Evolutionary conservation across 2,888 invertebrate species (phyloP).

Genomic region (Myopa tessellatipennis): DNA sequence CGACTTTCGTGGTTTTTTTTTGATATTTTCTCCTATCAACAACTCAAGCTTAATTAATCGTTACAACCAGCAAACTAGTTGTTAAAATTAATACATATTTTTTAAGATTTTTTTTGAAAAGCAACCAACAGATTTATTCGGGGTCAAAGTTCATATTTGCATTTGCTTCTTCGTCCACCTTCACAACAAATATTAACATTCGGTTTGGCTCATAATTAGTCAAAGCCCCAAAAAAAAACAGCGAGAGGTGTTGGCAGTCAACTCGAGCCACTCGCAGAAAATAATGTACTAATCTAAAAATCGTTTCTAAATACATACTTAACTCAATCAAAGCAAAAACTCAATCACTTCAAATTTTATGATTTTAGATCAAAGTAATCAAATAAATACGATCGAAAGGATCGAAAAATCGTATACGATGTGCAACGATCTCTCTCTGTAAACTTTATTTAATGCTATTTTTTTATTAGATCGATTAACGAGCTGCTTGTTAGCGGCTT

Average conservation of each 20-base stretch:
- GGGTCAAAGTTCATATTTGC: conserved; percentile 13
- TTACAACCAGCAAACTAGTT: background rate
- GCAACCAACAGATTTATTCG: background rate
- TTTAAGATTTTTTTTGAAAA: background rate
- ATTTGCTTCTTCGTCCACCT: background rate
- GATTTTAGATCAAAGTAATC: too few species aligned
- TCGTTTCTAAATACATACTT: too few species aligned
- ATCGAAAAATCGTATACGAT: too few species aligned
- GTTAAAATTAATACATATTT: too few species aligned
- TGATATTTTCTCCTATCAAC: background rate
- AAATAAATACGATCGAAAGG: too few species aligned
- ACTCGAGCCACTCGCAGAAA: background rate
- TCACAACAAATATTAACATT: conserved; percentile 26
- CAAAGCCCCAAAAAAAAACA: background rate
- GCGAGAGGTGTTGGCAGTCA: background rate
- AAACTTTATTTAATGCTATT: too few species aligned
- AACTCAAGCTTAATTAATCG: background rate
- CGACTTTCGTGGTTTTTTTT: background rate
- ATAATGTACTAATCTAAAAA: too few species aligned
- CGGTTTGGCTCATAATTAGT: conserved; percentile 14
- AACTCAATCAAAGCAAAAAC: background rate
- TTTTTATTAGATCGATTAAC: too few species aligned
- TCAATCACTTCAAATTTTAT: background rate
- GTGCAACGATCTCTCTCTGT: too few species aligned
- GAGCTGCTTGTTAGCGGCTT: too few species aligned